Conservation (phyloP, 1,140 invertebrate species). For the Drosophila paulistorum region DNA sequence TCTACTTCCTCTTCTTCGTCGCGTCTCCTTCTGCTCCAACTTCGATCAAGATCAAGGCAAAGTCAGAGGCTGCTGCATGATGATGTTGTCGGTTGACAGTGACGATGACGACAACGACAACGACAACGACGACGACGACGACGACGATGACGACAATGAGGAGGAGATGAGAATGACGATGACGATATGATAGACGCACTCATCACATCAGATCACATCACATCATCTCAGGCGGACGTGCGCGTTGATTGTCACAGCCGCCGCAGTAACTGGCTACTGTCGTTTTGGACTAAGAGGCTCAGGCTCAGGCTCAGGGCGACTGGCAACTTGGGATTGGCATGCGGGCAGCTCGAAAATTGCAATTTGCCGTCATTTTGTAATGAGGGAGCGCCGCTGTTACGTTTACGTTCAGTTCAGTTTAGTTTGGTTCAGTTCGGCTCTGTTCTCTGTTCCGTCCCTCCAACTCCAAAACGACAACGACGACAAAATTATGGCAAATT, state of each 20-base stretch:
- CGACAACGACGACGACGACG: constrained; percentile 21
- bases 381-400: constrained; percentile 65
- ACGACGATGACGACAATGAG: constrained; percentile 38
- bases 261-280: constrained; percentile 49
- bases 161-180: constrained; percentile 48
- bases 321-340: constrained; percentile 58
- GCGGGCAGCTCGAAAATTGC: constrained; percentile 76
- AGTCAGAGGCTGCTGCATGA: constrained; percentile 54
- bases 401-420: neutral
- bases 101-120: constrained; percentile 29
- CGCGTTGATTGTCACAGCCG: constrained; percentile 79
- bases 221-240: constrained; percentile 71
- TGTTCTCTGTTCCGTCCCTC: constrained; percentile 11
- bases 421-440: neutral
- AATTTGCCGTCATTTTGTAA: constrained; percentile 81
- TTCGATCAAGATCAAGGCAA: constrained; percentile 71
- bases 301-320: too few species aligned
- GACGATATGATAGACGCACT: constrained; percentile 81
- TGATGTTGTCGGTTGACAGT: constrained; percentile 68
- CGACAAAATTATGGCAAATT: constrained; percentile 79
- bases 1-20: neutral
- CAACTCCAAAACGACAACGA: constrained; percentile 29
- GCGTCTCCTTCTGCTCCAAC: constrained; percentile 1
- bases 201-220: constrained; percentile 81
- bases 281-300: constrained; percentile 21